These are phyloP conservation scores for Engraulis encrasicolus DNA, from an alignment of 2,113 vertebrate genomes.

Conservation along the genomic window DNA sequence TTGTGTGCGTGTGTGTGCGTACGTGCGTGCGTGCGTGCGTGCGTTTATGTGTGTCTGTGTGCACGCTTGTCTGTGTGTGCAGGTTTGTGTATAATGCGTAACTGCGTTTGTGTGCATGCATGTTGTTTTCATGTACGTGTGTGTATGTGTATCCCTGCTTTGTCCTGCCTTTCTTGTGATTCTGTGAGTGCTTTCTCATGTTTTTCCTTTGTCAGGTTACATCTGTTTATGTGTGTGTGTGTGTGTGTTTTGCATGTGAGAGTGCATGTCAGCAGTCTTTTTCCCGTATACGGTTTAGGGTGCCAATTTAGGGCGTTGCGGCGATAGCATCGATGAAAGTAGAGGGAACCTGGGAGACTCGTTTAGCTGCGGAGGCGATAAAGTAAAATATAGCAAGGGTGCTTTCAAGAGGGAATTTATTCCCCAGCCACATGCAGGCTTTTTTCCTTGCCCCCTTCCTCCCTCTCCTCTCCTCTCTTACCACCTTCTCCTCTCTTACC, in stretches of 20 bases:
- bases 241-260: not conserved
- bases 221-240: not conserved
- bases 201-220: not conserved
- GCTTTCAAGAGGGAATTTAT: not conserved
- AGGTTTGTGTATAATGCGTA: too few species aligned
- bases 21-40: too few species aligned
- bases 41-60: too few species aligned
- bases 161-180: too few species aligned
- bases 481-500: too few species aligned
- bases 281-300: not conserved
- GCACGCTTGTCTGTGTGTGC: too few species aligned
- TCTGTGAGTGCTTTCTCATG: too few species aligned
- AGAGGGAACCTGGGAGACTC: not conserved
- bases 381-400: constrained; percentile 6
- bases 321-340: not conserved
- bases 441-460: not conserved
- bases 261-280: not conserved
- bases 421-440: not conserved
- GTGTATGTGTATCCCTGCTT: too few species aligned
- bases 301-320: not conserved
- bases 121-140: too few species aligned
- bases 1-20: not conserved
- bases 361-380: not conserved
- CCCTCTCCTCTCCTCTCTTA: too few species aligned
- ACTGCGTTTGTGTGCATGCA: too few species aligned